These are phyloP conservation scores for Marasmarcha lunaedactyla DNA, from an alignment of 2,888 invertebrate species.

Conservation along the genomic window DNA sequence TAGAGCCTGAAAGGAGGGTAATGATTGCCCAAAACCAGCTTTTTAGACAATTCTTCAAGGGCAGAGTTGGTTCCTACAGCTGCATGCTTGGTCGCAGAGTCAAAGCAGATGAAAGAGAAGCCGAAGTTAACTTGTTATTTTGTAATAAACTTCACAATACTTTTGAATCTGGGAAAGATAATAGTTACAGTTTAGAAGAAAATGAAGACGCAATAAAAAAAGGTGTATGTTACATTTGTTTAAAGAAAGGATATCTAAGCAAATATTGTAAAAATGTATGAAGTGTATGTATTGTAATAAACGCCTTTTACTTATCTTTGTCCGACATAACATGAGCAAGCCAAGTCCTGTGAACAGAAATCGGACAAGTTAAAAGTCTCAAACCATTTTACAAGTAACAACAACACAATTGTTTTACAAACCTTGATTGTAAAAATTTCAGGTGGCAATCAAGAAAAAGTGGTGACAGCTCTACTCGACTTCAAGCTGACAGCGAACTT, in stretches of 20 bases:
- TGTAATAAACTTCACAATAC: conserved; percentile 1
- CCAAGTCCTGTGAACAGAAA: neutral
- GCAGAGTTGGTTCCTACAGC: no score
- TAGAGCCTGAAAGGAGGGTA: conserved; percentile 7
- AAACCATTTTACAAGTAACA: neutral
- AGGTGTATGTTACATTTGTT: conserved; percentile 3
- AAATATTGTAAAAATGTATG: conserved; percentile 3
- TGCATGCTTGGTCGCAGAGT: neutral
- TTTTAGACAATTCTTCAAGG: no score
- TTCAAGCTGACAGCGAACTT: conserved; percentile 5
- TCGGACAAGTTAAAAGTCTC: neutral
- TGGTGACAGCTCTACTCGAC: conserved; percentile 3
- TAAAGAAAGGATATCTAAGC: conserved; percentile 1
- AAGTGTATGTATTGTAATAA: conserved; percentile 3
- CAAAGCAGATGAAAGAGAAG: neutral
- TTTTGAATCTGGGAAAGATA: conserved; percentile 2
- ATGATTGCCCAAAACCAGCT: no score
- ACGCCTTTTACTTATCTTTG: conserved; percentile 2
- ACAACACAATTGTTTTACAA: conserved; percentile 4
- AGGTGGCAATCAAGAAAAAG: neutral
- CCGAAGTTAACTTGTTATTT: neutral
- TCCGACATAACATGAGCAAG: neutral
- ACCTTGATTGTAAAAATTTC: conserved; percentile 1
- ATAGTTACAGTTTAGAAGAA: neutral
- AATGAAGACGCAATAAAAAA: neutral